Conservation (phyloP, 2,113 vertebrate genomes). For the Peucedramus taeniatus region DNA sequence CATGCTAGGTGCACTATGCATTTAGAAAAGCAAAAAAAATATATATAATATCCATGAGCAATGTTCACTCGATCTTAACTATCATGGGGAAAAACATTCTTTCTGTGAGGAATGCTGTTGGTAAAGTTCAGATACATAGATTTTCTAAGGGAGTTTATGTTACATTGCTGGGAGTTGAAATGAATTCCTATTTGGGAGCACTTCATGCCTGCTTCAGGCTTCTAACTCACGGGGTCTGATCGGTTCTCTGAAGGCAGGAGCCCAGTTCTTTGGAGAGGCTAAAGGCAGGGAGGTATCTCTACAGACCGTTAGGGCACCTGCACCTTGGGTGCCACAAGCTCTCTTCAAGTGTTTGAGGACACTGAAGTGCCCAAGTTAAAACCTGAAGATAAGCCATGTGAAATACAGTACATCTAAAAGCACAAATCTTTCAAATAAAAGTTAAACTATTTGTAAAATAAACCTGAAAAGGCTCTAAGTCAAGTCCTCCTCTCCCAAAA, state of each 20-base stretch:
- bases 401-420: not conserved
- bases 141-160: not conserved
- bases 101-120: not conserved
- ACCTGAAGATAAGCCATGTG: not conserved
- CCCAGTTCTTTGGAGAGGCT: not conserved
- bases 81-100: not conserved
- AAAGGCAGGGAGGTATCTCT: not conserved
- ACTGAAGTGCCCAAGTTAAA: not conserved
- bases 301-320: not conserved
- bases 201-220: not conserved
- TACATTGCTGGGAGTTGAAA: not conserved
- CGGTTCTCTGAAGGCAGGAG: not conserved
- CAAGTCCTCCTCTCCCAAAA: not conserved
- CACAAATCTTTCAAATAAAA: not conserved
- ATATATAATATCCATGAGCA: not conserved
- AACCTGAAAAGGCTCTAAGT: not conserved
- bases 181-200: not conserved
- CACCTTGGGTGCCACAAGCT: not conserved
- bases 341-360: not conserved
- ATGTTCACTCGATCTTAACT: not conserved
- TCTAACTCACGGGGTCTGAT: not conserved
- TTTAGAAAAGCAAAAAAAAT: slow-evolving; percentile 36
- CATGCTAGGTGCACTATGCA: slow-evolving; percentile 46
- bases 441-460: not conserved
- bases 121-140: not conserved